Evolutionary conservation across 2,888 invertebrate genomes (phyloP).

Genomic region (Drosophila testacea): DNA sequence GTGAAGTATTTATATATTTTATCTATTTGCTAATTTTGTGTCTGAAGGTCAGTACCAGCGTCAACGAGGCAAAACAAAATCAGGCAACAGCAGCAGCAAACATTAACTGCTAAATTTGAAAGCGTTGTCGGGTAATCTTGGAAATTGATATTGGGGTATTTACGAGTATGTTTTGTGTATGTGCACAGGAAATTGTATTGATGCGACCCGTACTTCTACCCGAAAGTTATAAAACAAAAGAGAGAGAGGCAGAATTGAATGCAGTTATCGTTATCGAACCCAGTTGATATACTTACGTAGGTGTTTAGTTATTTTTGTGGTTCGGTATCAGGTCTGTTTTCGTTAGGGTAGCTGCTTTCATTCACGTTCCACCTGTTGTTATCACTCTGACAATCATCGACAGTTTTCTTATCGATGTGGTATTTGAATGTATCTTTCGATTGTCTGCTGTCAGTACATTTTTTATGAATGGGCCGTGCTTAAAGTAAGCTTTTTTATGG

Average conservation of each 20-base stretch:
- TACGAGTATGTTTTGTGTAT: slow-evolving; percentile 25
- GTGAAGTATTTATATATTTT: slow-evolving; percentile 50
- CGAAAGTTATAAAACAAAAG: slow-evolving; percentile 38
- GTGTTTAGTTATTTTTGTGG: neutral
- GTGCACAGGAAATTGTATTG: slow-evolving; percentile 71
- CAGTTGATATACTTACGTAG: slow-evolving; percentile 44
- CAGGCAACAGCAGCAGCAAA: slow-evolving; percentile 28
- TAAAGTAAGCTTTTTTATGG: slow-evolving; percentile 16
- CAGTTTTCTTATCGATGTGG: slow-evolving; percentile 41
- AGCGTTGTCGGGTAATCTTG: slow-evolving; percentile 44
- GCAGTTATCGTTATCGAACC: slow-evolving; percentile 49
- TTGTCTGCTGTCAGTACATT: slow-evolving; percentile 32
- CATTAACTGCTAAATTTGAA: slow-evolving; percentile 40
- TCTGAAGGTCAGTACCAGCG: slow-evolving; percentile 77
- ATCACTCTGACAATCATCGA: neutral
- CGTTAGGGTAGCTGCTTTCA: slow-evolving; percentile 63
- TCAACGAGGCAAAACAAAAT: slow-evolving; percentile 49
- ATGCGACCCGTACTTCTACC: slow-evolving; percentile 3
- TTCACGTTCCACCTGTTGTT: slow-evolving; percentile 72
- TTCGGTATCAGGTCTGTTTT: slow-evolving; percentile 4
- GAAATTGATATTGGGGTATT: slow-evolving; percentile 72
- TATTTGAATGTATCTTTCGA: slow-evolving; percentile 48
- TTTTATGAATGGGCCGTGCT: slow-evolving; percentile 71
- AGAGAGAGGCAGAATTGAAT: slow-evolving; percentile 10
- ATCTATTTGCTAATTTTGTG: slow-evolving; percentile 71